Evolutionary conservation across 53 echinoderm and acorn worm genomes (phyloP), one percentile per base, ranked within the genome.

Genomic region (Holothuria scabra): DNA sequence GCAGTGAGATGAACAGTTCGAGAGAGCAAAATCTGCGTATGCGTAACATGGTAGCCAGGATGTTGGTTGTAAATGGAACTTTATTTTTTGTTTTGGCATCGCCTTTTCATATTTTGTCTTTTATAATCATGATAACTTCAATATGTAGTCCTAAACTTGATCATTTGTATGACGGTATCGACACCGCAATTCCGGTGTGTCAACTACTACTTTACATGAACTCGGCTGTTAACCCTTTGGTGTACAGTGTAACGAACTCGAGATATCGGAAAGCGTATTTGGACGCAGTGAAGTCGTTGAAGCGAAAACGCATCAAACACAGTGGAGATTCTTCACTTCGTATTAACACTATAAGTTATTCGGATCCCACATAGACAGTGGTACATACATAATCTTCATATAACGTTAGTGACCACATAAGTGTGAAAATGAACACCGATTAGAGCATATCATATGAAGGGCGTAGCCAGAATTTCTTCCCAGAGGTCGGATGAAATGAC

Each of bases 1-100:
- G 46, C 65, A 76, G 82, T 74, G 90, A 33, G 64, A 82, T 74
- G 85, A 85, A 60, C 31, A 63, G 31, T 65, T 83, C 66, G 67
- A 68, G 31, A 52, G 79, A 46, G 67, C 66, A 66, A 56, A 81
- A 82, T 59, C 62, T 64, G 37, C 56, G 65, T 11, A 64, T 81
- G 62, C 82, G 82, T 38, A 81, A 81, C 63, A 14, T 25, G 65
- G 64, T 81, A 13, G 62, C 82, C 63, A 61, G 82, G 34, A 81
- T 81, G 82, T n/a, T 81, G 82, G 82, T 81, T 4, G 64, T 64
- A 31, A 81, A 81, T 59, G 82, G 82, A 25, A 63, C 65, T 16
- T 64, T 81, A 33, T 81, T 81, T 48, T 81, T 81, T 60, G 12
- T 64, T 13, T 25, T 61, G 62, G 62, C 62, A 28, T 37, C 82